Percentiles rank a stretch among this genome's conserved stretches.
Conservation (phyloP, 2,888 invertebrate species). For the Agapostemon virescens region DNA sequence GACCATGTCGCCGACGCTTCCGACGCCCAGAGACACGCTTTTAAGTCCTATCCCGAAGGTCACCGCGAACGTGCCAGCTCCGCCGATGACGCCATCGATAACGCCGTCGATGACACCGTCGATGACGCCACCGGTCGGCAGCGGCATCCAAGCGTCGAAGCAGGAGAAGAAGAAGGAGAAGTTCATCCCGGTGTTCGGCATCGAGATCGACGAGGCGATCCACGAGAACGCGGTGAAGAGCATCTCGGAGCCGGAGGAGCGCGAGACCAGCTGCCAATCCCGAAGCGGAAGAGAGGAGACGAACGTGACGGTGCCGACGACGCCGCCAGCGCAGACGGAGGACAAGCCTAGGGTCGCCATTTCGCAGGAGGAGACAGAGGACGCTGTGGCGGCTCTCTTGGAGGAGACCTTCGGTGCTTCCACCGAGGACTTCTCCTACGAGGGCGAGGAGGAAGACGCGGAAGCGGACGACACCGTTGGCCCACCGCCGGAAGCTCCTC, state of each 20-base stretch:
- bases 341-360: constrained; percentile 91
- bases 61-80: constrained; percentile 51
- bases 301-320: constrained; percentile 80
- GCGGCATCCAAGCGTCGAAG: constrained; percentile 67
- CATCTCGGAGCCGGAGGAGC: constrained; percentile 83
- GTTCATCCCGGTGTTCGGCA: constrained; percentile 86
- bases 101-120: constrained; percentile 58
- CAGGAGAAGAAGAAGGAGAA: constrained; percentile 83
- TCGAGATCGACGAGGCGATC: constrained; percentile 86
- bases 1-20: constrained; percentile 74
- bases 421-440: constrained; percentile 79
- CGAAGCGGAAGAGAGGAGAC: constrained; percentile 72
- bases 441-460: constrained; percentile 81
- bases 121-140: constrained; percentile 60
- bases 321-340: constrained; percentile 84
- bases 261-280: constrained; percentile 74
- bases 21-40: constrained; percentile 72
- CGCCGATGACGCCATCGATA: constrained; percentile 60
- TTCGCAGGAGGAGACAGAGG: constrained; percentile 95
- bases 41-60: constrained; percentile 82
- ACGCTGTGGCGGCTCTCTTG: constrained; percentile 93
- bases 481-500: constrained; percentile 83
- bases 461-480: constrained; percentile 76
- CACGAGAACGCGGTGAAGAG: constrained; percentile 91
- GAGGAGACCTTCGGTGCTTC: constrained; percentile 91